Evolutionary conservation across 2,113 vertebrate species (phyloP).

Genomic region (Mus spicilegus): DNA sequence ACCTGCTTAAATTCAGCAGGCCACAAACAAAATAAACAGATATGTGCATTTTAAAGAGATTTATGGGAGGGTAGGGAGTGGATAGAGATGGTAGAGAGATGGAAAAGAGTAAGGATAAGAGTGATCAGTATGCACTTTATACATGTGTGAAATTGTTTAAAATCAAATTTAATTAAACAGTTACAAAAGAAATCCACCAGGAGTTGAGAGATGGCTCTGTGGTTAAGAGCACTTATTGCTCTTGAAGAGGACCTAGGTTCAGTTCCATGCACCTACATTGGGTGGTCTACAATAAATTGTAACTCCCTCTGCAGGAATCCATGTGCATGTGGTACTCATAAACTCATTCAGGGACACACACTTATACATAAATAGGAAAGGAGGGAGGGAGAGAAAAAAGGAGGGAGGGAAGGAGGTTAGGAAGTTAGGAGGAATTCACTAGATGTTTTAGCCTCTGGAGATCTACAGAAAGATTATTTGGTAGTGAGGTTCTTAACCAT

Average conservation of each 20-base stretch:
- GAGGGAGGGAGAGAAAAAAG: neutral
- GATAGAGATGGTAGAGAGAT: neutral
- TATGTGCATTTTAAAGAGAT: neutral
- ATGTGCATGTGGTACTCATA: neutral
- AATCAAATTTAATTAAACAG: neutral
- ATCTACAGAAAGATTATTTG: neutral
- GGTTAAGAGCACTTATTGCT: neutral
- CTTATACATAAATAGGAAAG: neutral
- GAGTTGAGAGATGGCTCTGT: neutral
- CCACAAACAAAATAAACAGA: neutral
- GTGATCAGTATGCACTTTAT: neutral
- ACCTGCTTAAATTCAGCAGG: neutral
- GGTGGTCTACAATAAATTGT: neutral
- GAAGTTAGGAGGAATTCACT: neutral
- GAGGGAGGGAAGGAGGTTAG: neutral
- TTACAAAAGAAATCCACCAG: neutral
- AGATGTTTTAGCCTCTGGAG: neutral
- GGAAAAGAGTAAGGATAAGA: neutral
- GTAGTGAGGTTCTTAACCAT: neutral
- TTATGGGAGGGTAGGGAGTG: neutral
- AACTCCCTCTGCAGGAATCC: too few species aligned
- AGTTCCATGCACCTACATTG: neutral
- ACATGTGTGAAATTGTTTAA: neutral
- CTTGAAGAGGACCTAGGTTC: neutral
- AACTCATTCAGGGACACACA: neutral